These are phyloP conservation scores for Calosoma granatense DNA, from an alignment of 1,140 invertebrate species.

Conservation along the genomic window DNA sequence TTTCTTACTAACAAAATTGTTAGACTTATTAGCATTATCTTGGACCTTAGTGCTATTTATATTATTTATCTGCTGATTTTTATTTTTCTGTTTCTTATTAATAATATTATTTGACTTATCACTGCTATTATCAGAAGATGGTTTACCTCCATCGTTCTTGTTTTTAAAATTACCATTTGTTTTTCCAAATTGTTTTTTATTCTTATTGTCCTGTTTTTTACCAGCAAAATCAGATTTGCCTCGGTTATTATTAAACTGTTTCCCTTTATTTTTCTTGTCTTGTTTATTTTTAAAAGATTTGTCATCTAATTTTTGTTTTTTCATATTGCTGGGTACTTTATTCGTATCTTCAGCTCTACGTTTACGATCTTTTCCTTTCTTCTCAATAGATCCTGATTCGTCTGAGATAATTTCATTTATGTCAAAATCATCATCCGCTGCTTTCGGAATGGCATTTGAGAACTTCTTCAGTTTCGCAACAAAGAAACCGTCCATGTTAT, in stretches of 20 bases:
- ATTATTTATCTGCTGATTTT: too few species aligned
- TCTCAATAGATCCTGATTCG: not conserved
- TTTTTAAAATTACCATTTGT: not conserved
- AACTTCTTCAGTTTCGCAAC: conserved; percentile 98
- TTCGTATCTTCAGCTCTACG: not conserved
- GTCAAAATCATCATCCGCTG: conserved; percentile 17
- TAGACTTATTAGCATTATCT: too few species aligned
- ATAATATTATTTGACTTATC: too few species aligned
- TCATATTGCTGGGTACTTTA: not conserved
- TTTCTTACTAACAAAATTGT: too few species aligned
- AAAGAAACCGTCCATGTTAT: conserved; percentile 99
- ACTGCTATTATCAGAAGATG: too few species aligned
- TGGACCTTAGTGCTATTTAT: too few species aligned
- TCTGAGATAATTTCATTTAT: conserved; percentile 8
- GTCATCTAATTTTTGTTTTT: not conserved
- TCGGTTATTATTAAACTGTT: too few species aligned
- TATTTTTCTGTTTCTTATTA: too few species aligned
- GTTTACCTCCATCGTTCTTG: too few species aligned
- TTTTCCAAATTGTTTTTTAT: not conserved
- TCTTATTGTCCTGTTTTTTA: not conserved
- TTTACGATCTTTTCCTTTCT: not conserved
- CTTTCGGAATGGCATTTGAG: conserved; percentile 64
- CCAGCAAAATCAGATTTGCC: not conserved
- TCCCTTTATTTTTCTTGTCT: not conserved
- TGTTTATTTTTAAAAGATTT: not conserved